These are phyloP conservation scores for Athetis lepigone DNA, from an alignment of 2,888 invertebrate species.

Conservation along the genomic window DNA sequence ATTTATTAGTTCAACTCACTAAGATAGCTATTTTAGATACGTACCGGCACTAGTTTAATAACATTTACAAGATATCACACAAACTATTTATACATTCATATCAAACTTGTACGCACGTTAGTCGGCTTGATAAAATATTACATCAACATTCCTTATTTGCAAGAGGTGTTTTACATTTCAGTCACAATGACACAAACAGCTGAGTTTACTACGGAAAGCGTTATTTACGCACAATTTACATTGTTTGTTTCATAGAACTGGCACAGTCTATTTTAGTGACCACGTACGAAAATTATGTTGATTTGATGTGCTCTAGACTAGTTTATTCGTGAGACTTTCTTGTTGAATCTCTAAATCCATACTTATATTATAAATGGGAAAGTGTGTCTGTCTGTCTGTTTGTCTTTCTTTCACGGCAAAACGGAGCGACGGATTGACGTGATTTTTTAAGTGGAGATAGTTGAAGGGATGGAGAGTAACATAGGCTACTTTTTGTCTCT, in stretches of 20 bases:
- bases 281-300: constrained; percentile 30
- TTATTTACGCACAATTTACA: constrained; percentile 60
- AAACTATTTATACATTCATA: constrained; percentile 20
- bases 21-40: constrained; percentile 35
- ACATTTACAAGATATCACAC: constrained; percentile 14
- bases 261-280: constrained; percentile 38
- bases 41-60: constrained; percentile 27
- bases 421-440: too few species aligned
- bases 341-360: constrained; percentile 6
- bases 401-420: too few species aligned
- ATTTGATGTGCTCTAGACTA: constrained; percentile 28
- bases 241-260: constrained; percentile 51
- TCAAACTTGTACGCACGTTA: constrained; percentile 18
- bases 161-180: constrained; percentile 59
- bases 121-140: constrained; percentile 53
- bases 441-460: too few species aligned
- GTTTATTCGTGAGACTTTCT: constrained; percentile 8
- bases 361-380: too few species aligned
- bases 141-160: constrained; percentile 64
- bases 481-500: too few species aligned
- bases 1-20: constrained; percentile 41
- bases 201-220: constrained; percentile 67
- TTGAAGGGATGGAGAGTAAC: too few species aligned
- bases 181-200: constrained; percentile 66
- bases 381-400: too few species aligned